phyloP scores from a whole-genome alignment of 2,888 invertebrate genomes.

The Ischnura elegans region DNA sequence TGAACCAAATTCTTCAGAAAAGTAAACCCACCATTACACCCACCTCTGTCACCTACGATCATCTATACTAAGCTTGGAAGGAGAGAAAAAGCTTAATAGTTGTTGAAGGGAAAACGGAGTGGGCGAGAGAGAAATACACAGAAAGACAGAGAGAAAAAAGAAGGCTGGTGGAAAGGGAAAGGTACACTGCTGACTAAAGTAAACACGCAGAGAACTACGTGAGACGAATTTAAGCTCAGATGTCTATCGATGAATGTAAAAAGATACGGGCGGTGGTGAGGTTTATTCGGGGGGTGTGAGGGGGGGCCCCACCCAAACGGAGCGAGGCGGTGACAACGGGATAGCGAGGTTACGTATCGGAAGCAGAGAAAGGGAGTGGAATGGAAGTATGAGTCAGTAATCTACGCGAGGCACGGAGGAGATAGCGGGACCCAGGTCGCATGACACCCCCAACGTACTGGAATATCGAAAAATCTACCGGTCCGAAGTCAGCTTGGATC shows the following conservation, averaged over 20 bases:
- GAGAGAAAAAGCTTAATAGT: background rate
- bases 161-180: background rate
- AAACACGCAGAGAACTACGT: constrained; percentile 33
- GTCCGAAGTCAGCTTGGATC: no score
- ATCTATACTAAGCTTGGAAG: background rate
- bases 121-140: no score
- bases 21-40: no score
- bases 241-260: constrained; percentile 20
- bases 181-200: background rate
- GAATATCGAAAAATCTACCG: no score
- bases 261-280: constrained; percentile 24
- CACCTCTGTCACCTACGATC: background rate
- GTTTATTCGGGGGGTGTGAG: no score
- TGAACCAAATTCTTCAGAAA: no score
- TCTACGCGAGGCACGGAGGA: no score
- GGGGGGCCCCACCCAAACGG: background rate
- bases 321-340: background rate
- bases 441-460: no score
- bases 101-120: background rate
- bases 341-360: background rate
- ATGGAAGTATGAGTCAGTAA: background rate
- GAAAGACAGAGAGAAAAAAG: background rate
- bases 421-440: no score
- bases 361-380: background rate
- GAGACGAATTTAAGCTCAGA: constrained; percentile 20